Percentiles rank a stretch among this genome's conserved stretches.
Conservation (phyloP, 2,797 vertebrate genomes). For the Gymnothorax reevesii region DNA sequence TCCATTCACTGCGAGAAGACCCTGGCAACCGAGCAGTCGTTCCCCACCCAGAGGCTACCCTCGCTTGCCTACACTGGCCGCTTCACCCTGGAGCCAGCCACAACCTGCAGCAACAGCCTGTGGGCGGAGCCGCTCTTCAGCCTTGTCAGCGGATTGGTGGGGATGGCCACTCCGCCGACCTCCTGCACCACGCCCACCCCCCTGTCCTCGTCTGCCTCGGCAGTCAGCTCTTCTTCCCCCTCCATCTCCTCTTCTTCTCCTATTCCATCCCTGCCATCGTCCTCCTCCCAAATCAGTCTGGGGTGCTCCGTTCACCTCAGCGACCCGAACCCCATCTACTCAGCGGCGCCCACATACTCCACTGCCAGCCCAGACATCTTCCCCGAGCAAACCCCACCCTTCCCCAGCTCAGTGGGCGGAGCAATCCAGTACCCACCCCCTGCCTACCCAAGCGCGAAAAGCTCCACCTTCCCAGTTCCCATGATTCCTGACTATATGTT, state of each 20-base stretch:
- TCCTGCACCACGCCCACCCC: conserved; percentile 67
- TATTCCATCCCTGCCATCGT: too few species aligned
- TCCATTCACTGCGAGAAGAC: conserved; percentile 87
- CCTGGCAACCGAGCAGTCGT: conserved; percentile 79
- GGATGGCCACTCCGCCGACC: conserved; percentile 76
- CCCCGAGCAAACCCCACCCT: conserved; percentile 83
- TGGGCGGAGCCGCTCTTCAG: conserved; percentile 98
- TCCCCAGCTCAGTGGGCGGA: conserved; percentile 67
- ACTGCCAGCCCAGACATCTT: conserved; percentile 87
- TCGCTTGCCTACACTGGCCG: conserved; percentile 96
- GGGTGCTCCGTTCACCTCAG: conserved; percentile 89
- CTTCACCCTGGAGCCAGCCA: conserved; percentile 93
- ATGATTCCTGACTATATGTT: conserved; percentile 99
- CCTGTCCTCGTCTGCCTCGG: conserved; percentile 66
- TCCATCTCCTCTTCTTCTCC: conserved; percentile 63
- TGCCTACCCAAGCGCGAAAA: conserved; percentile 84
- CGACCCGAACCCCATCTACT: conserved; percentile 94
- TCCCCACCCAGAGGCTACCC: conserved; percentile 86
- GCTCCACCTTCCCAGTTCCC: conserved; percentile 89
- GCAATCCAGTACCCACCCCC: conserved; percentile 87
- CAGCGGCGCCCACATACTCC: conserved; percentile 93
- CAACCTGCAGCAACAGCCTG: conserved; percentile 86
- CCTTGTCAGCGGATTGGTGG: conserved; percentile 90
- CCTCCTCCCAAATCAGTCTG: conserved; percentile 81
- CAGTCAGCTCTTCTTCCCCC: conserved; percentile 67